Base-by-base conservation (phyloP, 2,888 invertebrate species). In the Meganola albula region DNA sequence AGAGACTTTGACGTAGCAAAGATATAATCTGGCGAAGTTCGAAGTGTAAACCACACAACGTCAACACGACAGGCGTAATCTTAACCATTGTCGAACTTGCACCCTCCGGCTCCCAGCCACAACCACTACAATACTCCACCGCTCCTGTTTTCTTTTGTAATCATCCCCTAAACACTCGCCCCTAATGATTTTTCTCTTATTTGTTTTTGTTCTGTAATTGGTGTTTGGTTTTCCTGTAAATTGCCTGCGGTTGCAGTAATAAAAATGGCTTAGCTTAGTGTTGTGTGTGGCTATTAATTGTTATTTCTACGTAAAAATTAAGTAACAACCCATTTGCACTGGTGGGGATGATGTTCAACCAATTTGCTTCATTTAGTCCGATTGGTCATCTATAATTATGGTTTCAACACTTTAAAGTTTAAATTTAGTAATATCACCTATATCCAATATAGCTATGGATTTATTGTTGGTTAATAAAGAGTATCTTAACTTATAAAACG, bases 131-230 rank as follows among this genome's bases (percentile, higher is more conserved):
- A 65, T 68, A 68, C 69, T 48, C 64, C 61, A 43, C 57, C 60
- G 65, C 67, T 63, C 62, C 53, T 76, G 74, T 73, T 74, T 69
- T 68, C 75, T 70, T 75, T 83, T 84, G 79, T 77, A 65, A 66
- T 67, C 68, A 63, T 57, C 74, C 76, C 77, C 71, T 54, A 49
- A 20, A 45, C 53, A 57, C 44, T 47, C 49, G 52, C 54, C 71
- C 76, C 77, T 78, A 78, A 77, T 77, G 78, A 79, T 83, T 80
- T 75, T 78, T 77, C 77, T 58, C 67, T 63, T 84, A 74, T 84
- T 84, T 84, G 83, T 83, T 84, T 84, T 83, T 78, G 78, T 82
- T 68, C 64, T 58, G 72, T 83, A 83, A 84, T 84, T 84, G 77
- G 61, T 83, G 79, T 82, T 80, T 77, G 75, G 78, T 79, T 78